Percentiles rank a stretch among this genome's conserved stretches.
Evolutionary conservation across 2,113 vertebrate species (phyloP).

Genomic region (Anolis carolinensis): DNA sequence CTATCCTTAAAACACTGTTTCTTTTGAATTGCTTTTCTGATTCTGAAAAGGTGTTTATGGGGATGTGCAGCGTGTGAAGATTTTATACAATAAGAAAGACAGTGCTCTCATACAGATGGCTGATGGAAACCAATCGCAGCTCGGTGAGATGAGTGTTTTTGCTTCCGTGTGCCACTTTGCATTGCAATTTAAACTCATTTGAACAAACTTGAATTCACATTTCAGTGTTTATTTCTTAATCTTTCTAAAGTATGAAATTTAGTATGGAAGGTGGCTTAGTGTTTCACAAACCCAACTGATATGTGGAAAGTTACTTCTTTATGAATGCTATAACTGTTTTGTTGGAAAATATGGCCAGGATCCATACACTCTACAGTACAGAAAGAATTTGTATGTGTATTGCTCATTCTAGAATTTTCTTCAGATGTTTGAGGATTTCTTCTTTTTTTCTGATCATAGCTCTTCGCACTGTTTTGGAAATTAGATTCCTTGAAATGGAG

Average conservation of each 20-base stretch:
- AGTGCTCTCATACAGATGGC: conserved; percentile 98
- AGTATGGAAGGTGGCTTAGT: not conserved
- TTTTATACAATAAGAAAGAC: conserved; percentile 99
- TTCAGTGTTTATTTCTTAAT: not conserved
- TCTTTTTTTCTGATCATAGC: not conserved
- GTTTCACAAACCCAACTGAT: not conserved
- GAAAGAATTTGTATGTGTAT: not conserved
- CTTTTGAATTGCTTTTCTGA: conserved; percentile 83
- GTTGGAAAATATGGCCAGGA: not conserved
- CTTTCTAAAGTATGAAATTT: conserved; percentile 8
- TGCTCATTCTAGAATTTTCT: not conserved
- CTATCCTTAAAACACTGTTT: conserved; percentile 81
- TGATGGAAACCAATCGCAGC: conserved; percentile 94
- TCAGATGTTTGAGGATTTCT: not conserved
- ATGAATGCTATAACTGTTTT: not conserved
- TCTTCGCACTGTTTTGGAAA: not conserved
- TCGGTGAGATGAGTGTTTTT: conserved; percentile 83
- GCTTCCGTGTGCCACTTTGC: not conserved
- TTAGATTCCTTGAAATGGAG: not conserved
- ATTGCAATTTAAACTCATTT: conserved; percentile 25
- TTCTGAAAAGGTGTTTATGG: conserved; percentile 95
- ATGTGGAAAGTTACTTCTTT: not conserved
- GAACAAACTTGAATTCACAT: conserved; percentile 15
- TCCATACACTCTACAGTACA: not conserved
- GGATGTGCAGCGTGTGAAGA: conserved; percentile 98